A percentile compares a stretch with the other conserved stretches of the same genome.
These are phyloP conservation scores for Sturmia bella DNA, from an alignment of 2,888 invertebrate genomes.

Conservation along the genomic window DNA sequence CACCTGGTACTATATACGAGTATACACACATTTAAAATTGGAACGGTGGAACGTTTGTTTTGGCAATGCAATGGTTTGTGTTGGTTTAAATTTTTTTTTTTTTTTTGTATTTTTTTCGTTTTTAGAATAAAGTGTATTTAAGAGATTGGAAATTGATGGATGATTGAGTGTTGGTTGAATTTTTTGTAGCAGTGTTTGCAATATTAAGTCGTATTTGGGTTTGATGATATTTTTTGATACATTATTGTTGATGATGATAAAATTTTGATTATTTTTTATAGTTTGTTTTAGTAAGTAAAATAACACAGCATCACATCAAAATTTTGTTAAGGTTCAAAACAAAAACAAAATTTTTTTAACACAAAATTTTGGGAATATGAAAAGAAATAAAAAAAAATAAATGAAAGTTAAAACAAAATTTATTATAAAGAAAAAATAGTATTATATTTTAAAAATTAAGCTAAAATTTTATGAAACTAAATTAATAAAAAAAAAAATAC, in stretches of 20 bases:
- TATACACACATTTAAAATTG: slow-evolving; percentile 62
- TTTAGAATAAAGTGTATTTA: slow-evolving; percentile 33
- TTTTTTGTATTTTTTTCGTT: slow-evolving; percentile 60
- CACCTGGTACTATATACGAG: slow-evolving; percentile 91
- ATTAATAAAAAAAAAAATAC: too few relatives aligned
- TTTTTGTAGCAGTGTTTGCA: slow-evolving; percentile 54
- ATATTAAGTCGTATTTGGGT: slow-evolving; percentile 42
- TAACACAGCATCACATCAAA: slow-evolving; percentile 64
- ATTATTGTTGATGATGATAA: slow-evolving; percentile 33
- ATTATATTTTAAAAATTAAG: slow-evolving; percentile 61
- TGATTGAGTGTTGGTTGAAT: slow-evolving; percentile 39
- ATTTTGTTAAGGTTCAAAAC: slow-evolving; percentile 68
- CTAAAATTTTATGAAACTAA: slow-evolving; percentile 26
- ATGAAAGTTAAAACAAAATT: slow-evolving; percentile 35
- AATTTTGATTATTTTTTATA: slow-evolving; percentile 42
- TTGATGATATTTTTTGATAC: slow-evolving; percentile 16
- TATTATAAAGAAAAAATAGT: slow-evolving; percentile 16
- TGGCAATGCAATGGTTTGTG: slow-evolving; percentile 66
- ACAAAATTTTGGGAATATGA: slow-evolving; percentile 73
- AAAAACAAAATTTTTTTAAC: slow-evolving; percentile 73
- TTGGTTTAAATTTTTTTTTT: slow-evolving; percentile 65
- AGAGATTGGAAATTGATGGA: slow-evolving; percentile 4
- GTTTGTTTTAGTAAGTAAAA: slow-evolving; percentile 45
- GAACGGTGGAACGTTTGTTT: slow-evolving; percentile 71
- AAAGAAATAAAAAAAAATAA: slow-evolving; percentile 71